phyloP scores from a whole-genome alignment of 2,113 vertebrate species.

The Eretmochelys imbricata region DNA sequence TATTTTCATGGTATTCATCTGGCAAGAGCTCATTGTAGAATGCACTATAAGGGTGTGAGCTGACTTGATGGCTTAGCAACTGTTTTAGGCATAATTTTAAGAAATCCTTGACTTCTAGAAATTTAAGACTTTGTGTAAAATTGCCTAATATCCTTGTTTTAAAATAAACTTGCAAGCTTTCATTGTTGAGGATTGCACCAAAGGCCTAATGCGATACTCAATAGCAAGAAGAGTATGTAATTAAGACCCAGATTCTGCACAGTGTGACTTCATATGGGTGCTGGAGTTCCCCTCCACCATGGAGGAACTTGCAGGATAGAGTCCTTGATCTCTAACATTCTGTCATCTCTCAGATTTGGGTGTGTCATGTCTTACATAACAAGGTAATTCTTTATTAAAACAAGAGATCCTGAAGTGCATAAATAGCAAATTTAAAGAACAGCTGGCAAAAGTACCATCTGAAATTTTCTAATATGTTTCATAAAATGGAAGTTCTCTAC shows the following conservation, averaged over 20 bases:
- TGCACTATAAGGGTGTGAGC: not conserved
- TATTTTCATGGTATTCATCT: not conserved
- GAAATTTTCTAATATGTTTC: not conserved
- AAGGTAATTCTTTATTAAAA: not conserved
- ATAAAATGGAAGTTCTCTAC: not conserved
- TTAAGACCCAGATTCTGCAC: not conserved
- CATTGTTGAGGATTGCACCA: not conserved
- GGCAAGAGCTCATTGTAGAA: not conserved
- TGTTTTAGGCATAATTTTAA: not conserved
- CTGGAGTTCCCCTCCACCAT: not conserved
- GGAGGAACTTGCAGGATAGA: not conserved
- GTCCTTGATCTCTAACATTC: not conserved
- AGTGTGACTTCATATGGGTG: not conserved
- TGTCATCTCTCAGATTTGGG: not conserved
- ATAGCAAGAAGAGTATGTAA: not conserved
- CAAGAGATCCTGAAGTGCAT: not conserved
- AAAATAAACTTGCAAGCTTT: not conserved
- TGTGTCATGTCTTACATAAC: accelerated
- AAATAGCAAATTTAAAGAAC: not conserved
- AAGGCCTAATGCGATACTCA: not conserved
- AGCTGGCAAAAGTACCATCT: not conserved
- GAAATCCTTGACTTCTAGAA: not conserved
- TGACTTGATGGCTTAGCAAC: not conserved
- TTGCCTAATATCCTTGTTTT: not conserved
- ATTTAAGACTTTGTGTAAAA: not conserved